Percentiles rank a stretch among this genome's conserved stretches.
Conservation (phyloP, 2,888 invertebrate genomes). For the Drosophila lutescens region DNA sequence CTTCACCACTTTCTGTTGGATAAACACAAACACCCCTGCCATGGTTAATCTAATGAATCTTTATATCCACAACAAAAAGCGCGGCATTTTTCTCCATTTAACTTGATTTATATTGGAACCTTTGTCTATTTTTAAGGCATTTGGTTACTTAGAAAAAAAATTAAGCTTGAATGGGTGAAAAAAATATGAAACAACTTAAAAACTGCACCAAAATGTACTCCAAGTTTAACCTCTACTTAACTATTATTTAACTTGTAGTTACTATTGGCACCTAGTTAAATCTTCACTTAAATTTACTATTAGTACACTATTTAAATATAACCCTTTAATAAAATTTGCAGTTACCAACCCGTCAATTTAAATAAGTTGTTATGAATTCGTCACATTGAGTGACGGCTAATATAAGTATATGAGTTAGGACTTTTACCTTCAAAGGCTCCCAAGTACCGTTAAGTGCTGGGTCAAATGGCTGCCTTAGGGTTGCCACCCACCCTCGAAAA, state of each 20-base stretch:
- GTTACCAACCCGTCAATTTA: not conserved
- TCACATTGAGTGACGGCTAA: constrained; percentile 1
- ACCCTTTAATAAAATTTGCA: not conserved
- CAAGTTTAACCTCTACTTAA: too few relatives aligned
- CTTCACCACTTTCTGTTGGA: not conserved
- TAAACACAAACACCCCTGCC: not conserved
- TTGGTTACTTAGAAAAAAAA: not conserved
- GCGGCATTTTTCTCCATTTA: not conserved
- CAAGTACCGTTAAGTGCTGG: constrained; percentile 65
- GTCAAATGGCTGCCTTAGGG: constrained; percentile 31
- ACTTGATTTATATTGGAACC: not conserved
- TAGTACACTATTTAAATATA: not conserved
- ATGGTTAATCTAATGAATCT: constrained; percentile 14
- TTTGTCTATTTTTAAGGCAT: not conserved
- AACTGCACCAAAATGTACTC: too few relatives aligned
- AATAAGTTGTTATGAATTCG: constrained; percentile 1
- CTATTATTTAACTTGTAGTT: not conserved
- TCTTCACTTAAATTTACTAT: not conserved
- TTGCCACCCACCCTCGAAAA: constrained; percentile 2
- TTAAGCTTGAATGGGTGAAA: too few relatives aligned
- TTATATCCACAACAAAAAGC: constrained; percentile 15
- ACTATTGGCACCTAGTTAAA: not conserved
- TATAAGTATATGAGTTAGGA: not conserved
- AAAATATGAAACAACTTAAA: too few relatives aligned
- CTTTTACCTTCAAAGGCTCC: constrained; percentile 26